phyloP scores from a whole-genome alignment of 2,888 invertebrate species.

The Diabrotica balteata region DNA sequence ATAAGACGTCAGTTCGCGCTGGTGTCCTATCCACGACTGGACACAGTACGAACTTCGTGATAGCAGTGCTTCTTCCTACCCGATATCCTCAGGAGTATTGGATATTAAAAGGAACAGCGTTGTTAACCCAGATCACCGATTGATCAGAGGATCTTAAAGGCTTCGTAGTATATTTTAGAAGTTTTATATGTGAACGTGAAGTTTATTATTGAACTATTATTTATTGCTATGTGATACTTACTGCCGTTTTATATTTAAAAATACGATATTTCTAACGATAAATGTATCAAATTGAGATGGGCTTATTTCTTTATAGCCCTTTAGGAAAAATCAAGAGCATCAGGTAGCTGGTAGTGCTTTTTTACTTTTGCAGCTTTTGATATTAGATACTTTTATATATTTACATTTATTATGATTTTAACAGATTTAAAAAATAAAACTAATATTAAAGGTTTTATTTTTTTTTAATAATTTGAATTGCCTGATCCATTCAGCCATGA shows the following conservation, averaged over 20 bases:
- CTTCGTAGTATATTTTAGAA: not conserved
- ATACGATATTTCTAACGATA: not conserved
- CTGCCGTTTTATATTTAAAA: not conserved
- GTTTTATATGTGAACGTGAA: slow-evolving; percentile 1
- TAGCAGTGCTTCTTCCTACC: slow-evolving; percentile 77
- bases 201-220: not conserved
- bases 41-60: slow-evolving; percentile 91
- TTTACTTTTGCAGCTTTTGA: no score
- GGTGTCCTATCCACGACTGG: slow-evolving; percentile 90
- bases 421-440: no score
- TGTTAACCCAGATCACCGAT: slow-evolving; percentile 83
- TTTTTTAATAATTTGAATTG: no score
- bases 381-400: no score
- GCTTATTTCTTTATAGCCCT: no score
- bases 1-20: slow-evolving; percentile 87
- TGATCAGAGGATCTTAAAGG: slow-evolving; percentile 45
- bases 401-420: no score
- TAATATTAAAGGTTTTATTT: no score
- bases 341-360: no score
- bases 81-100: slow-evolving; percentile 74
- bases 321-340: no score
- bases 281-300: not conserved
- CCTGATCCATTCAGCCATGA: no score
- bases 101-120: slow-evolving; percentile 88
- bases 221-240: not conserved